These are phyloP conservation scores for Vanessa tameamea DNA, from an alignment of 1,140 invertebrate species.

Conservation along the genomic window DNA sequence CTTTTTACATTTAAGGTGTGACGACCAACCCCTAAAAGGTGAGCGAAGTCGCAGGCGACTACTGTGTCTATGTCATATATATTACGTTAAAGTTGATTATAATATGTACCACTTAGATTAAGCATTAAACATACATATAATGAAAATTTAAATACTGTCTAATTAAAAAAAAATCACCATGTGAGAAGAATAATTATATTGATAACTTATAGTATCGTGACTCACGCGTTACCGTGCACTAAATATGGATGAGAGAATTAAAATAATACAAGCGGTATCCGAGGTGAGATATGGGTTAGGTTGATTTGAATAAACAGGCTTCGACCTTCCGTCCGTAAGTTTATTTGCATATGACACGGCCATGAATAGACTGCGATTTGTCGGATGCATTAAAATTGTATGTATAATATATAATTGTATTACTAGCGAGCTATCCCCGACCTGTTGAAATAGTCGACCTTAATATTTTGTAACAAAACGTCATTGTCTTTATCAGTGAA, in stretches of 20 bases:
- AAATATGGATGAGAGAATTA: conserved; percentile 75
- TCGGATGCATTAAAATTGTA: conserved; percentile 25
- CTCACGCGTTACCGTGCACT: conserved; percentile 50
- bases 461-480: neutral
- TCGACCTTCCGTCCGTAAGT: conserved; percentile 55
- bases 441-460: neutral
- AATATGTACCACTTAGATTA: too few relatives aligned
- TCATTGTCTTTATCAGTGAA: too few relatives aligned
- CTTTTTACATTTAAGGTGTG: too few relatives aligned
- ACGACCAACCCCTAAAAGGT: too few relatives aligned
- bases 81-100: too few relatives aligned
- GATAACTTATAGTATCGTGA: conserved; percentile 52
- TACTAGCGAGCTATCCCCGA: neutral
- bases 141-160: too few relatives aligned
- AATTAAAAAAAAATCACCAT: too few relatives aligned
- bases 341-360: conserved; percentile 49
- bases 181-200: conserved; percentile 39
- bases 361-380: conserved; percentile 33
- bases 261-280: conserved; percentile 65
- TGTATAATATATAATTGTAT: neutral
- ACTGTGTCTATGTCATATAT: too few relatives aligned
- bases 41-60: too few relatives aligned
- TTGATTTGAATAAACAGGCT: conserved; percentile 59
- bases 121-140: too few relatives aligned
- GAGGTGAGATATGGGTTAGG: conserved; percentile 64